Evolutionary conservation across 2,888 invertebrate genomes (phyloP).

Genomic region (Hylaea fasciaria): DNA sequence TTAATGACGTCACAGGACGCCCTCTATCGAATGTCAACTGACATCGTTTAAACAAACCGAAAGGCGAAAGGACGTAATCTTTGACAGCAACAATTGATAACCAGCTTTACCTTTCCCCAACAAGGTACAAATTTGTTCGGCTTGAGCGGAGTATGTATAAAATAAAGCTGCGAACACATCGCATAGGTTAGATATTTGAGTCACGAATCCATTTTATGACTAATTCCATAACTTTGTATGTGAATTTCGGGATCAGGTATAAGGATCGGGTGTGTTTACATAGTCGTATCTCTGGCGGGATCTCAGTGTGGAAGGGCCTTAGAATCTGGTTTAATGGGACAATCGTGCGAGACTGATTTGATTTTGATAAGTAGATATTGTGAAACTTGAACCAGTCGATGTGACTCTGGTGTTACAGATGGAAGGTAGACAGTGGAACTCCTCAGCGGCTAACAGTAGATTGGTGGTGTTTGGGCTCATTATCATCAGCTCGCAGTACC

Average conservation of each 20-base stretch:
- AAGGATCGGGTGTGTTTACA: conserved; percentile 71
- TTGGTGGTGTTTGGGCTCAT: no score
- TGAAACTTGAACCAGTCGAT: background rate
- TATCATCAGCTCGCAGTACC: no score
- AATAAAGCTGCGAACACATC: conserved; percentile 46
- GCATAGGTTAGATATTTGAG: conserved; percentile 83
- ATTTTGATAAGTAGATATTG: conserved; percentile 39
- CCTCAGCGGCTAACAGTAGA: no score
- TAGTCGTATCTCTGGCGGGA: conserved; percentile 69
- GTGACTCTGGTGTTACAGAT: background rate
- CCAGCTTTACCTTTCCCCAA: rapidly evolving
- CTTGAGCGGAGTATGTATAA: conserved; percentile 31
- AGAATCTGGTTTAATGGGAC: conserved; percentile 71
- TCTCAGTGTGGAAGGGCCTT: conserved; percentile 61
- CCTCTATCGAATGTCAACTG: conserved; percentile 84
- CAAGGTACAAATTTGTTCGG: conserved; percentile 41
- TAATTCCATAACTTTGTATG: conserved; percentile 85
- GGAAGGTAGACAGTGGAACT: background rate
- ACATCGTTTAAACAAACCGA: conserved; percentile 58
- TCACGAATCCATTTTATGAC: conserved; percentile 85
- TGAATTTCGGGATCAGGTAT: conserved; percentile 82
- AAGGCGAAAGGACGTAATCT: conserved; percentile 42
- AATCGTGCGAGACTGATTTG: conserved; percentile 54
- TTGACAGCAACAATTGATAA: conserved; percentile 14
- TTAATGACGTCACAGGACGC: conserved; percentile 83